Conservation (phyloP, 1,140 invertebrate species). For the Drosophila kanapiae region DNA sequence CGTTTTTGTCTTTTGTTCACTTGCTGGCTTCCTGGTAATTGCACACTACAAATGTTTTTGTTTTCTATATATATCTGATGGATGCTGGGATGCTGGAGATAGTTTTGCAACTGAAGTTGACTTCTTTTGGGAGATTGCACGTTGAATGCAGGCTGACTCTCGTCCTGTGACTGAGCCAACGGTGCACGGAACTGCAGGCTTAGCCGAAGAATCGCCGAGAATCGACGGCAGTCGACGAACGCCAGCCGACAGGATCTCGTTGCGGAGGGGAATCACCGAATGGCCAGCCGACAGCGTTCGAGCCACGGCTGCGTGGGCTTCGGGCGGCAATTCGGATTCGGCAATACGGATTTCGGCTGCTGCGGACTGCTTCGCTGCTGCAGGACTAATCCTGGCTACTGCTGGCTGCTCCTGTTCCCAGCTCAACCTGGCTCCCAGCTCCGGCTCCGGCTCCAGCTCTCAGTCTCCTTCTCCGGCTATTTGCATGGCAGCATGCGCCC, state of each 20-base stretch:
- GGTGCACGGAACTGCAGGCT: conserved; percentile 67
- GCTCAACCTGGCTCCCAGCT: conserved; percentile 25
- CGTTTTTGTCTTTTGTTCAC: conserved; percentile 4
- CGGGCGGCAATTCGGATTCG: conserved; percentile 1
- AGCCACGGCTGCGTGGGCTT: conserved; percentile 23
- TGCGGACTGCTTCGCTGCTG: conserved; percentile 4
- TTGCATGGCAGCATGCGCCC: conserved; percentile 1
- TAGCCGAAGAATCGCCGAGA: conserved; percentile 17
- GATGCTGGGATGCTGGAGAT: conserved; percentile 6
- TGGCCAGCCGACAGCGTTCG: conserved; percentile 10
- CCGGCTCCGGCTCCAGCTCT: conserved; percentile 5
- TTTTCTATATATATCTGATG: conserved; percentile 13
- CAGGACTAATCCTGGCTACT: conserved; percentile 34
- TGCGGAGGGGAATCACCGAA: conserved; percentile 27
- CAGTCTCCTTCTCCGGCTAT: conserved; percentile 2
- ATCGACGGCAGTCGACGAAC: neutral
- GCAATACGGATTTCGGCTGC: neutral
- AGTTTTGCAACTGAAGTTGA: conserved; percentile 3
- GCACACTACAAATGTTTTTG: conserved; percentile 1
- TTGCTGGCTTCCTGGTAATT: conserved; percentile 25
- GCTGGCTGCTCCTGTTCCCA: conserved; percentile 41
- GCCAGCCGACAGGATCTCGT: conserved; percentile 32
- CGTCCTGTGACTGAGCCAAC: conserved; percentile 70
- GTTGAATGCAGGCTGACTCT: conserved; percentile 77
- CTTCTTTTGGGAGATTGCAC: conserved; percentile 34